These are phyloP conservation scores for Creontiades dilutus DNA, from an alignment of 2,888 invertebrate genomes.

Conservation along the genomic window DNA sequence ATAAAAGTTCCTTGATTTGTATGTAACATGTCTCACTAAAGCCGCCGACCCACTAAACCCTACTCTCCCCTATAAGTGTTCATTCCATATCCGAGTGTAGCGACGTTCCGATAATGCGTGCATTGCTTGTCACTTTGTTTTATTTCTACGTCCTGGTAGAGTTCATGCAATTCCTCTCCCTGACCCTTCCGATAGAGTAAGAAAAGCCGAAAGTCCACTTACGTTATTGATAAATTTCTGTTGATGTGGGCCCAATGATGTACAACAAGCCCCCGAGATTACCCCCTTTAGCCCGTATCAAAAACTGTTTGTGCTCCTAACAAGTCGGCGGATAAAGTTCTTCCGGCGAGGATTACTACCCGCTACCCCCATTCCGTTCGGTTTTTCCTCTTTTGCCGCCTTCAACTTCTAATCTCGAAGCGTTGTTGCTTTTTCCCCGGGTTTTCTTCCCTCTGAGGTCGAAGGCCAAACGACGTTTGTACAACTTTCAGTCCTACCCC, in stretches of 20 bases:
- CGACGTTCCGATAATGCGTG: too few species aligned
- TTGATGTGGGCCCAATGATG: constrained; percentile 45
- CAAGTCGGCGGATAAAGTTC: constrained; percentile 42
- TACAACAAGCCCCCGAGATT: constrained; percentile 1
- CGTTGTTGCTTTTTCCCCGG: constrained; percentile 32
- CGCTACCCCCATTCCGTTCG: constrained; percentile 33
- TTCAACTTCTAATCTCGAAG: constrained; percentile 52
- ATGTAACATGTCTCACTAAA: too few species aligned
- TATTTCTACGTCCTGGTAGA: too few species aligned
- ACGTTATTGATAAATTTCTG: not conserved
- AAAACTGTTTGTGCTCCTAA: constrained; percentile 9
- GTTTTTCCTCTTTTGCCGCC: constrained; percentile 10
- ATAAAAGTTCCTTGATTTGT: too few species aligned
- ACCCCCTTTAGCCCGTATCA: constrained; percentile 43
- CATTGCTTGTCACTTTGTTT: too few species aligned
- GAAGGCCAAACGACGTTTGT: not conserved
- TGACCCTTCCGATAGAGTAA: too few species aligned
- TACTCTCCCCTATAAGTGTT: too few species aligned
- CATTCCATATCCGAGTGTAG: too few species aligned
- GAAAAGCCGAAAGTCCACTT: not conserved
- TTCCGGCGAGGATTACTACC: constrained; percentile 48
- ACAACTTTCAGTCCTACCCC: not conserved
- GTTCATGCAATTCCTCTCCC: not conserved
- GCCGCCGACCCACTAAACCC: too few species aligned
- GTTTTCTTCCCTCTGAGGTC: not conserved